Base-by-base conservation (phyloP, 2,797 vertebrate species). In the Thaleichthys pacificus region DNA sequence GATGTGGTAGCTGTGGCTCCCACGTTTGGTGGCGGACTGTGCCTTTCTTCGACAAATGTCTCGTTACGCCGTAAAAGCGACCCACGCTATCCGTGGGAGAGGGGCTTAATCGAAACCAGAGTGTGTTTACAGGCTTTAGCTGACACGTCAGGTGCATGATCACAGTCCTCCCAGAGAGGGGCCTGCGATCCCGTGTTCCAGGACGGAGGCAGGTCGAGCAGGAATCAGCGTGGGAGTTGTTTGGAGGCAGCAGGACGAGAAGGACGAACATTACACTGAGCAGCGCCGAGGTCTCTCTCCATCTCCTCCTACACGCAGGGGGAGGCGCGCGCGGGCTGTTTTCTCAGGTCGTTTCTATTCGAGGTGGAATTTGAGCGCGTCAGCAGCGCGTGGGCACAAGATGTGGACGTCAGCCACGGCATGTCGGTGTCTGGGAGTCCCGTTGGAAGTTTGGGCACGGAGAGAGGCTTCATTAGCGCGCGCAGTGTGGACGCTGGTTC, bases 211-310 rank as follows among this genome's bases (percentile, higher is more conserved):
- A 30, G 28, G 54, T 15, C 58, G n/a, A 61, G 49, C 32, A 7
- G 22, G 66, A 66, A 30, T 26, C 2, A 15, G 47, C 66, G 68
- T 61, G 42, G 42, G 54, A 28, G 67, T 58, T 17, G 42, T 61
- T 28, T 24, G 42, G 21, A 30, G 15, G 49, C 22, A 47, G 54
- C n/a, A 60, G 72, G 66, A 56, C n/a, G 56, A 30, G 21, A 24
- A 4, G 15, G 3, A 58, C 26, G 32, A 14, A 49, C 49, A 64
- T 65, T 38, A 17, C 11, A 19, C 61, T 2, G 69, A 14, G 57
- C 17, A 42, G 0, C 28, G 26, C 12, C 15, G 0, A 22, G 22
- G 14, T 56, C 35, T 28, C 26, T 11, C 51, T 68, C 51, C 22
- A 12, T 56, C 14, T 28, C 28, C 67, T 69, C 67, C 67, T 22